Evolutionary conservation across 2,797 vertebrate genomes (phyloP).

Genomic region (Oophaga sylvatica): DNA sequence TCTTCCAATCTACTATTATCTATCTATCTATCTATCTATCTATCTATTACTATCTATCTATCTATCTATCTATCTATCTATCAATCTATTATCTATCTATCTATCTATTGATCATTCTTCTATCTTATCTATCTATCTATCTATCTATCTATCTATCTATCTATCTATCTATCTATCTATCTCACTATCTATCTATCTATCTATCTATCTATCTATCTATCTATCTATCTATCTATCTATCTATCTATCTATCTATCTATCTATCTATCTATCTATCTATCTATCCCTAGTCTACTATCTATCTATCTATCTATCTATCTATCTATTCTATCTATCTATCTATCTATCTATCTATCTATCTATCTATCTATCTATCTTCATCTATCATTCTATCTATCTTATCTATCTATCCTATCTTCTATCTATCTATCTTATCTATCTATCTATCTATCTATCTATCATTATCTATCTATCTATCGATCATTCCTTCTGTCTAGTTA

Average conservation of each 20-base stretch:
- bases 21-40: conserved; percentile 1
- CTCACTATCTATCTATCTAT: background rate
- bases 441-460: too few species aligned
- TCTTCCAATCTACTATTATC: too few species aligned
- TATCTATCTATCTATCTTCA: too few species aligned
- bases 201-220: too few species aligned
- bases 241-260: background rate
- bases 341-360: background rate
- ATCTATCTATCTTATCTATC: background rate
- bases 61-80: background rate
- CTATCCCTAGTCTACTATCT: too few species aligned
- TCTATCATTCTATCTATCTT: background rate
- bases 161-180: background rate
- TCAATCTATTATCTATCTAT: too few species aligned
- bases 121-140: background rate
- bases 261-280: background rate
- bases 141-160: background rate
- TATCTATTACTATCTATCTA: background rate
- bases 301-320: too few species aligned
- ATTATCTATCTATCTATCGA: too few species aligned
- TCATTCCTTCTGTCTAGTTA: too few species aligned
- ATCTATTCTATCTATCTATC: too few species aligned
- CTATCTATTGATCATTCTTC: too few species aligned
- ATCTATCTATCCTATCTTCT: background rate
- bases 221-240: too few species aligned